Percentiles rank a stretch among this genome's conserved stretches.
Evolutionary conservation across 2,113 vertebrate species (phyloP).

Genomic region (Pangasianodon hypophthalmus): DNA sequence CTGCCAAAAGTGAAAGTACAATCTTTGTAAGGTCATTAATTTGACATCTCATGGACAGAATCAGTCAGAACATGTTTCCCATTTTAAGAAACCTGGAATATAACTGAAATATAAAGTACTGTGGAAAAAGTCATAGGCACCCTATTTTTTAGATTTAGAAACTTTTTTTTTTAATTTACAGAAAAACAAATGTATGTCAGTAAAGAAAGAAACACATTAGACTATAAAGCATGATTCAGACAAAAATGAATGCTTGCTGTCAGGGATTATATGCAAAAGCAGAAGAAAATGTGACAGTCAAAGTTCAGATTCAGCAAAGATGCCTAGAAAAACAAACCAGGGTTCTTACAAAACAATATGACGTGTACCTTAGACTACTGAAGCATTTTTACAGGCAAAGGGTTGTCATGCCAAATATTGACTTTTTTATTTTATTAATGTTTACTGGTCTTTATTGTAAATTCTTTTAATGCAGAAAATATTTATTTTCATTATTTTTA

Average conservation of each 20-base stretch:
- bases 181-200: background rate
- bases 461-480: background rate
- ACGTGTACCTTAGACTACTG: background rate
- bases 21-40: background rate
- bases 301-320: background rate
- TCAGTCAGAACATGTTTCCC: background rate
- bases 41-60: slow-evolving; percentile 5
- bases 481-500: background rate
- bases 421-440: background rate
- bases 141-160: background rate
- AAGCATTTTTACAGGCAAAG: background rate
- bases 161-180: background rate
- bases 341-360: background rate
- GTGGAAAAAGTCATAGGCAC: background rate
- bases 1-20: background rate
- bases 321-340: background rate
- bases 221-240: background rate
- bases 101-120: background rate
- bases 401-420: background rate
- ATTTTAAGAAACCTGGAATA: background rate
- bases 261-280: background rate
- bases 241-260: background rate
- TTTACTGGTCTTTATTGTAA: background rate
- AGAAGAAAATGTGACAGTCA: background rate
- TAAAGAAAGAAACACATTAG: background rate